Base-by-base conservation (phyloP, 2,113 vertebrate species). In the Myrmophylax atrothorax region DNA sequence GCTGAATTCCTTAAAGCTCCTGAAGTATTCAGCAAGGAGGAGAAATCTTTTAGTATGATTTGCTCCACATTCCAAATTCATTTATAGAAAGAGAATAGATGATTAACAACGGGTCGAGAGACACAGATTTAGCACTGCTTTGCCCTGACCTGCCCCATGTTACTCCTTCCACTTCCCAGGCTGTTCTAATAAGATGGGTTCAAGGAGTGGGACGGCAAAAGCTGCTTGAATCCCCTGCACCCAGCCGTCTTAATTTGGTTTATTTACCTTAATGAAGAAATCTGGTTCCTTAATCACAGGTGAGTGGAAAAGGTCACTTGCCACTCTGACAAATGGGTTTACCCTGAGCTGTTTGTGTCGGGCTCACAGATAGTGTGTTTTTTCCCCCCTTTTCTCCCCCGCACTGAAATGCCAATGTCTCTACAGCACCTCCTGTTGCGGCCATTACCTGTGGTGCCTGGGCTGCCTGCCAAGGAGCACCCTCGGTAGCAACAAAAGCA, bases 51-150 rank as follows among this genome's bases (percentile, higher is more conserved):
- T 89, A 93, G 92, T 91, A 94, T 97, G 94, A 97, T 97, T 97
- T 97, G 94, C 96, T 97, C 78, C 95, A 97, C 95, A 91, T 97
- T 97, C 97, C 97, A 95, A 96, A 97, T 97, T 97, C 93, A 93
- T 91, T 95, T 98, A 93, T 93, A 96, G 97, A 96, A 96, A 94
- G 84, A 97, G 93, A 96, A 94, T 90, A 92, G 95, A 97, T 97
- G 96, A 96, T 94, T 97, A 97, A 96, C 94, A 97, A 88, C 94
- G 97, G 97, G 95, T 95, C 87, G 96, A 90, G 88, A 87, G 95
- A 85, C 72, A 94, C 86, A 94, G 84, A 81, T 96, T 97, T 97
- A 89, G 89, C 92, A 28, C 89, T 96, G 92, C 95, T 95, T 95
- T 97, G 90, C 84, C 84, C 97, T 97, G 97, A 91, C 92, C 69